Conservation (phyloP, 2,888 invertebrate genomes). For the Apotomis betuletana region DNA sequence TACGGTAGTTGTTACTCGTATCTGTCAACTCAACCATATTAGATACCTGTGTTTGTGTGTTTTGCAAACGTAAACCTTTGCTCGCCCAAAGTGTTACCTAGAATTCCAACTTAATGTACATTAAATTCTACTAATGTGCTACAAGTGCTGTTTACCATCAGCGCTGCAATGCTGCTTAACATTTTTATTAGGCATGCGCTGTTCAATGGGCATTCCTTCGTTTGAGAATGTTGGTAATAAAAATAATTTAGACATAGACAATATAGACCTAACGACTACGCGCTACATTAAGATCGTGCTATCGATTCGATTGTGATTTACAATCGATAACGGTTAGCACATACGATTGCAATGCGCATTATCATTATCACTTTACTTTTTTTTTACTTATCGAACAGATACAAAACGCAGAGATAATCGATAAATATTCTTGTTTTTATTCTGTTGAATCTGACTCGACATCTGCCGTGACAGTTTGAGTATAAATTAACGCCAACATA, state of each 20-base stretch:
- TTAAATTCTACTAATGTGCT: background rate
- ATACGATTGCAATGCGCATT: constrained; percentile 17
- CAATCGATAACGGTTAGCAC: constrained; percentile 51
- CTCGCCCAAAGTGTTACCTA: background rate
- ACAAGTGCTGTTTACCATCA: background rate
- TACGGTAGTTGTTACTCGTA: no score
- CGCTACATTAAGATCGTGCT: constrained; percentile 53
- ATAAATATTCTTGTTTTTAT: constrained; percentile 51
- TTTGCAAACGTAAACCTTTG: background rate
- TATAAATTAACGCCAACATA: constrained; percentile 65
- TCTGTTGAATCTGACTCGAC: constrained; percentile 62
- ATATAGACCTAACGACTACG: constrained; percentile 62
- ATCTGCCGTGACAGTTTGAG: constrained; percentile 70
- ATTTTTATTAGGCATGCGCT: constrained; percentile 33
- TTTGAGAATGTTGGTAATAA: constrained; percentile 47
- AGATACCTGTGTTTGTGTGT: no score
- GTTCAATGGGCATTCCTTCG: constrained; percentile 49
- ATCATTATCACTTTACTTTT: constrained; percentile 33
- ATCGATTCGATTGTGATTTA: constrained; percentile 51
- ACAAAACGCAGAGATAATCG: constrained; percentile 44
- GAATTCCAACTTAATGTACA: background rate
- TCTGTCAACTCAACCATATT: no score
- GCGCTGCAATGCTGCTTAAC: background rate
- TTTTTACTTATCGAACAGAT: constrained; percentile 21
- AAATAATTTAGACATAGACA: constrained; percentile 56